Conservation (phyloP, 2,797 vertebrate genomes). For the Lepus townsendii region DNA sequence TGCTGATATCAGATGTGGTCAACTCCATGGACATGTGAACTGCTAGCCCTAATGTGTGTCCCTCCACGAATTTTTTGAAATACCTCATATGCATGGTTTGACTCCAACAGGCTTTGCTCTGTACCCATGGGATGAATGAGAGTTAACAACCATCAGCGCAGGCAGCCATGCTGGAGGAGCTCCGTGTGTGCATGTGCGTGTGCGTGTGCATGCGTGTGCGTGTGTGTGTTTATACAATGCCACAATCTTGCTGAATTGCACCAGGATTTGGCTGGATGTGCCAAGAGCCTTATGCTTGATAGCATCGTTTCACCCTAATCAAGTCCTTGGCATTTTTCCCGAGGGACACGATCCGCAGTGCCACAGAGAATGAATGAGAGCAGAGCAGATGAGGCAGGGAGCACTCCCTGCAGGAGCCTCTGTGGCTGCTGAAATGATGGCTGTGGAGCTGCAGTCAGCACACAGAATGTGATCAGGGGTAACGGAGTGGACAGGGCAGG, state of each 20-base stretch:
- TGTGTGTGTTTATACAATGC: neutral
- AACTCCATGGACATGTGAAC: too few species aligned
- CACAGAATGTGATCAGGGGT: neutral
- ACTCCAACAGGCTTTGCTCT: neutral
- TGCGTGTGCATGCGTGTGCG: too few species aligned
- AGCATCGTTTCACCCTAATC: neutral
- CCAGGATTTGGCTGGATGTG: neutral
- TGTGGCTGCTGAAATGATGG: too few species aligned
- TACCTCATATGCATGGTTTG: neutral
- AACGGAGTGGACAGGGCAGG: neutral
- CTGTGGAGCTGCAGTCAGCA: neutral
- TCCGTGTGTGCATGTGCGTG: neutral
- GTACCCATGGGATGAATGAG: neutral
- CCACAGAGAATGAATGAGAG: neutral
- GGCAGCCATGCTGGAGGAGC: neutral
- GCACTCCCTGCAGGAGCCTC: neutral
- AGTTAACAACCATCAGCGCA: too few species aligned
- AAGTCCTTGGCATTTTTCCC: neutral
- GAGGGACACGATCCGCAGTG: neutral
- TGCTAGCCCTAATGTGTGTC: too few species aligned
- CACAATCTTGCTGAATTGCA: neutral
- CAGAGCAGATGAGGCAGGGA: accelerated
- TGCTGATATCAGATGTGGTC: too few species aligned
- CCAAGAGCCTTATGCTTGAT: neutral
- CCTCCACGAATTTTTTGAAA: too few species aligned